Conservation (phyloP, 2,888 invertebrate genomes). For the Epicampocera succincta region DNA sequence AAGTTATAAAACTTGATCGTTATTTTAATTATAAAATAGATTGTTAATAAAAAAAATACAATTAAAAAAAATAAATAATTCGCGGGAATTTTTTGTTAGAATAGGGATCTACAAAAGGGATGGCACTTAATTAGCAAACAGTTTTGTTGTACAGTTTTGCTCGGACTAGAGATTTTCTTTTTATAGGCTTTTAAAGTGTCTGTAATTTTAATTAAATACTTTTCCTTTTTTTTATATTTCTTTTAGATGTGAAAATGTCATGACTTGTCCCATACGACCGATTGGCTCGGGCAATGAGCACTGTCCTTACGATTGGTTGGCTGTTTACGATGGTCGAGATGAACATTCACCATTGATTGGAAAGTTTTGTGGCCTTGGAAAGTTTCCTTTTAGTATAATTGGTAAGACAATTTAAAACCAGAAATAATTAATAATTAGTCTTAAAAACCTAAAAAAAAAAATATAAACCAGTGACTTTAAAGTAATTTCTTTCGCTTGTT, state of each 20-base stretch:
- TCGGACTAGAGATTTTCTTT: too few relatives aligned
- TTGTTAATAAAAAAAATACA: too few relatives aligned
- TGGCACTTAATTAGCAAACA: too few relatives aligned
- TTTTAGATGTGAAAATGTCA: slow-evolving; percentile 92
- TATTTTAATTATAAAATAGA: too few relatives aligned
- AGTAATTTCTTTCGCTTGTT: not conserved
- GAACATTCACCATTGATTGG: slow-evolving; percentile 93
- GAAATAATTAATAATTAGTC: too few relatives aligned
- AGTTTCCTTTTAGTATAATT: slow-evolving; percentile 96
- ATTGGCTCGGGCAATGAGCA: slow-evolving; percentile 93
- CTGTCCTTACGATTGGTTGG: slow-evolving; percentile 94
- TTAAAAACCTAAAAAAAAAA: too few relatives aligned
- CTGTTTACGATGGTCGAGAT: slow-evolving; percentile 94
- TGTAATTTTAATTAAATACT: not conserved
- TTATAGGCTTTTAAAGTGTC: too few relatives aligned
- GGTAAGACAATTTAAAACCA: slow-evolving; percentile 80
- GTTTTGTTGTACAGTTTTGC: too few relatives aligned
- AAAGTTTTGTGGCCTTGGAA: slow-evolving; percentile 95
- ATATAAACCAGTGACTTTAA: not conserved
- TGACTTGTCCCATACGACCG: slow-evolving; percentile 96
- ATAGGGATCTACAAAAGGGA: too few relatives aligned
- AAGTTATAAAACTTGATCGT: too few relatives aligned
- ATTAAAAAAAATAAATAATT: too few relatives aligned
- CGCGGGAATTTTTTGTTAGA: too few relatives aligned
- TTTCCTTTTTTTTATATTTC: not conserved